Evolutionary conservation across 2,113 vertebrate species (phyloP).

Genomic region (Athene noctua): DNA sequence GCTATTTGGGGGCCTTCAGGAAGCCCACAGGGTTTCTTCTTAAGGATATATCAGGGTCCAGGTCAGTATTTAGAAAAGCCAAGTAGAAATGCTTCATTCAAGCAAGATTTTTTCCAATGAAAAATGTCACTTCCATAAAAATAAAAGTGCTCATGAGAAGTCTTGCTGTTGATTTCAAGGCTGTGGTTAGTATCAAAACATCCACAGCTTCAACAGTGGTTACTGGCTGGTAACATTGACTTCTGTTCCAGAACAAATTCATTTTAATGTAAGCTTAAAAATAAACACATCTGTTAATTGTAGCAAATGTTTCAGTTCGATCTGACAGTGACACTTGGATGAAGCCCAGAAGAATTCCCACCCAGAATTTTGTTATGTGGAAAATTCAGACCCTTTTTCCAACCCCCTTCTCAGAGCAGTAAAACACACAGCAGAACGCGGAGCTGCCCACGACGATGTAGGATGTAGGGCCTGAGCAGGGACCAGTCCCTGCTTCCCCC

Average conservation of each 20-base stretch:
- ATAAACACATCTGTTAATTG: not conserved
- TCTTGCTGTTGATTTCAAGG: not conserved
- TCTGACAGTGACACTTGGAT: not conserved
- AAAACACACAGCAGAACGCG: rapidly evolving
- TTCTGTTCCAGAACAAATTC: not conserved
- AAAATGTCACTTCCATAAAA: not conserved
- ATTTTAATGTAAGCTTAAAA: not conserved
- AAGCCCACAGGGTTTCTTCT: not conserved
- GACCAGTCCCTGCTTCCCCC: rapidly evolving
- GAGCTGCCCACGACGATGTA: rapidly evolving
- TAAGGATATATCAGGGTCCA: not conserved
- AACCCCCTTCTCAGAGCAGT: not conserved
- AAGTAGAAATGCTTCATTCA: not conserved
- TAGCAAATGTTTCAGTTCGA: not conserved
- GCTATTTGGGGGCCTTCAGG: not conserved
- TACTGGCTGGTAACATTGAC: not conserved
- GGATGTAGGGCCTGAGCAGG: not conserved
- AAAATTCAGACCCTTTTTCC: not conserved
- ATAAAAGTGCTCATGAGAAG: not conserved
- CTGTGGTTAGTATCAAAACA: not conserved
- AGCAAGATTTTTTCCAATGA: not conserved
- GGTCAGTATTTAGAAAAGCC: not conserved
- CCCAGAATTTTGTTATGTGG: not conserved
- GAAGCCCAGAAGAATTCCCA: not conserved
- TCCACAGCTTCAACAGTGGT: not conserved